Percentiles rank a stretch among this genome's conserved stretches.
Conservation (phyloP, 2,113 vertebrate genomes). For the Vidua chalybeata region DNA sequence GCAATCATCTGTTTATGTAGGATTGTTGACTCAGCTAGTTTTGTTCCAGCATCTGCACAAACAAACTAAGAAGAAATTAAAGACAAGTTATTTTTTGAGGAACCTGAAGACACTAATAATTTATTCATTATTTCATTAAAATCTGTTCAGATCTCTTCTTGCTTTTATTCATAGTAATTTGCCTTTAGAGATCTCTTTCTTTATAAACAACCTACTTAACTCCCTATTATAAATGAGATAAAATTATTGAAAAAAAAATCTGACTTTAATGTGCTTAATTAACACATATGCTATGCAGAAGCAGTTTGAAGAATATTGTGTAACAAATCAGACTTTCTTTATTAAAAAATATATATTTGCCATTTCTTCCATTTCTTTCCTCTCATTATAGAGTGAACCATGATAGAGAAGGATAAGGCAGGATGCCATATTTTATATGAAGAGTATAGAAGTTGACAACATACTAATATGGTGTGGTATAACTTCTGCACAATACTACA, state of each 20-base stretch:
- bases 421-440: not conserved
- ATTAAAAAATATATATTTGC: not conserved
- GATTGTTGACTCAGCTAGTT: constrained; percentile 95
- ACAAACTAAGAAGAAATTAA: constrained; percentile 87
- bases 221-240: not conserved
- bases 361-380: not conserved
- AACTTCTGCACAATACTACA: not conserved
- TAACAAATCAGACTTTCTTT: not conserved
- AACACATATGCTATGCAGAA: not conserved
- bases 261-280: not conserved
- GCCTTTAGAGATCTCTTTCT: not conserved
- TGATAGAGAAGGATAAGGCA: not conserved
- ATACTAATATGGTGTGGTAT: not conserved
- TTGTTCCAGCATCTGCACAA: constrained; percentile 95
- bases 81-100: constrained; percentile 42
- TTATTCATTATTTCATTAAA: constrained; percentile 53
- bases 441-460: not conserved
- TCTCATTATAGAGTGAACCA: not conserved
- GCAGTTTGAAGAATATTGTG: not conserved
- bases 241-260: not conserved
- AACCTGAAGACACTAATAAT: constrained; percentile 24
- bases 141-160: constrained; percentile 7
- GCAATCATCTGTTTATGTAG: constrained; percentile 98
- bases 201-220: constrained; percentile 3
- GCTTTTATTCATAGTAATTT: constrained; percentile 16